Percentiles rank a stretch among this genome's conserved stretches.
Evolutionary conservation across 2,888 invertebrate species (phyloP).

Genomic region (Neuroscelio doddi): DNA sequence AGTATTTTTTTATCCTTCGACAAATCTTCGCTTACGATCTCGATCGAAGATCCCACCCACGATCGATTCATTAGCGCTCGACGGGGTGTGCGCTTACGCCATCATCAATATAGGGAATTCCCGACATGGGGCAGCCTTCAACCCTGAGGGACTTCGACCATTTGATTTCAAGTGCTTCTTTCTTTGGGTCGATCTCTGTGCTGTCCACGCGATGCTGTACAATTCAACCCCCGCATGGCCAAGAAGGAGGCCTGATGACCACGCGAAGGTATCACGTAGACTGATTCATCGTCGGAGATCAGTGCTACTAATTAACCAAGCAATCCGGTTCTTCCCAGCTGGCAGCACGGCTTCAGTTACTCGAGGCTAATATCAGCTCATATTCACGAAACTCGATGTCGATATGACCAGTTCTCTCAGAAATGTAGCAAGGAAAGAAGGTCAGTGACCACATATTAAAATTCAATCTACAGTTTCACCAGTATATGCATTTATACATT

Average conservation of each 20-base stretch:
- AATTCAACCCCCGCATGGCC: slow-evolving; percentile 16
- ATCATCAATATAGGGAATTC: slow-evolving; percentile 65
- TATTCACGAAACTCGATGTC: slow-evolving; percentile 31
- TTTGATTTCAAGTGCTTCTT: slow-evolving; percentile 32
- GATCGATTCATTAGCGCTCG: slow-evolving; percentile 70
- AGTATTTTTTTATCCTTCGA: slow-evolving; percentile 30
- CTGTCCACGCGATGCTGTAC: slow-evolving; percentile 15
- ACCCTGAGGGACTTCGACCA: slow-evolving; percentile 38
- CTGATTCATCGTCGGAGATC: slow-evolving; percentile 59
- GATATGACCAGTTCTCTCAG: slow-evolving; percentile 14
- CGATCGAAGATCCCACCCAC: slow-evolving; percentile 63
- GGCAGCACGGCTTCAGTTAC: slow-evolving; percentile 50
- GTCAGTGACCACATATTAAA: slow-evolving; percentile 13
- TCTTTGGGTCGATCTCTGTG: slow-evolving; percentile 5
- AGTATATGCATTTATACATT: too few species aligned
- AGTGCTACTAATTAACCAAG: slow-evolving; percentile 61
- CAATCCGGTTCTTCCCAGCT: slow-evolving; percentile 63
- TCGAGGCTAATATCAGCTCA: slow-evolving; percentile 18
- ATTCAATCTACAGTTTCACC: too few species aligned
- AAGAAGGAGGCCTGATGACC: slow-evolving; percentile 12
- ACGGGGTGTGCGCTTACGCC: slow-evolving; percentile 62
- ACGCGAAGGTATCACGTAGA: slow-evolving; percentile 28
- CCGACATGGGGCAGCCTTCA: slow-evolving; percentile 54
- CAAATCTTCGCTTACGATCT: slow-evolving; percentile 40
- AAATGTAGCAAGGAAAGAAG: slow-evolving; percentile 30